phyloP scores from a whole-genome alignment of 2,888 invertebrate genomes.

The Brachylomia viminalis region DNA sequence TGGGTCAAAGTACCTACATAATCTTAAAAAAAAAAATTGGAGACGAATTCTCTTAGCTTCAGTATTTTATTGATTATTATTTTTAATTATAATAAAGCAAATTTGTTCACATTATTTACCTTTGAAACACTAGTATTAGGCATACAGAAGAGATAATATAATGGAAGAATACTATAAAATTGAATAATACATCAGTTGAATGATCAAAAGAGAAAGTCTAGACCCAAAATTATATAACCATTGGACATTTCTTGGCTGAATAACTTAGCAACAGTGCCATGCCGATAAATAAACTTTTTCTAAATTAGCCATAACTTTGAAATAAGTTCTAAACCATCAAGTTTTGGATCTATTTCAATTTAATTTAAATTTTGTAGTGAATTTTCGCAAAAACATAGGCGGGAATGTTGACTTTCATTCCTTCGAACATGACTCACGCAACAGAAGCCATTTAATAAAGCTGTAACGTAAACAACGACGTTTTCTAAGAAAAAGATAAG shows the following conservation, averaged over 20 bases:
- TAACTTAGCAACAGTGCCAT: conserved; percentile 46
- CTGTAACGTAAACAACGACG: conserved; percentile 69
- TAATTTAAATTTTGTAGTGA: conserved; percentile 4
- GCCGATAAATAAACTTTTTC: conserved; percentile 38
- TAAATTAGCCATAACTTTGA: conserved; percentile 9
- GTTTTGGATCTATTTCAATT: not conserved
- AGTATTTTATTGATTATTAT: not conserved
- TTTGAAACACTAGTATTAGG: not conserved
- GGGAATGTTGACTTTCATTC: conserved; percentile 67
- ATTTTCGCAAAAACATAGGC: conserved; percentile 37
- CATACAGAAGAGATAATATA: not conserved
- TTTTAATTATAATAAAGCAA: conserved; percentile 1
- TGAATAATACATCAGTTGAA: conserved; percentile 1
- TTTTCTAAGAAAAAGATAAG: conserved; percentile 64
- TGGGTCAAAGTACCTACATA: too few species aligned
- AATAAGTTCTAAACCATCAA: conserved; percentile 5
- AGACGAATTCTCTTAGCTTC: not conserved
- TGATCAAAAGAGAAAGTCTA: conserved; percentile 67
- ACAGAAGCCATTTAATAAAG: conserved; percentile 65
- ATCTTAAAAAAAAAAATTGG: not conserved
- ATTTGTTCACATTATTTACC: conserved; percentile 10
- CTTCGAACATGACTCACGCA: conserved; percentile 77
- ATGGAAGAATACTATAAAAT: conserved; percentile 8
- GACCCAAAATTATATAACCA: conserved; percentile 72
- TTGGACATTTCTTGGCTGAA: conserved; percentile 56